Base-by-base conservation (phyloP, 2,888 invertebrate genomes). In the Agrypnus murinus region DNA sequence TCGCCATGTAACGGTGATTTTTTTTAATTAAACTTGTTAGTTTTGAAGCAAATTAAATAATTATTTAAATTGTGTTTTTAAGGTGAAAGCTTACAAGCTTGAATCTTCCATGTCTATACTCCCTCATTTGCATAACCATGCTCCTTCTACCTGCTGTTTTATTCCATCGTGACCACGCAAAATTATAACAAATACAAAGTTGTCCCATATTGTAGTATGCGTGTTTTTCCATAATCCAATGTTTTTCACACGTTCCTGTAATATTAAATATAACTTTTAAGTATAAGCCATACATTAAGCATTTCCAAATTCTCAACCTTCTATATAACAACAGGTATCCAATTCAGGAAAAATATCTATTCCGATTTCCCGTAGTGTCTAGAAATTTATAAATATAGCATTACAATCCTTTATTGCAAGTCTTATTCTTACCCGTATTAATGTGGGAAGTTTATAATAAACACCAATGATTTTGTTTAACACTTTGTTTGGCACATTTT, bases 311-410 rank as follows among this genome's bases (percentile, higher is more conserved):
- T 4, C 5, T n/a, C 17, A 76, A 80, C 87, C 89, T 80, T 93
- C 92, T 0, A 94, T 86, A 81, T 94, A 91, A 79, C 90, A 90
- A 81, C 91, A 91, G 0, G 90, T 92, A 82, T 96, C 96, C 76
- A 90, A 89, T 59, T 92, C 92, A 0, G 96, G 95, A 81, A 96
- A 96, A 69, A 96, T 88, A 79, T 96, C 95, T 65, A 95, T 91
- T 0, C 95, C 94, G 0, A 92, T 90, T 1, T 88, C 88, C 5
- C 78, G 79, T 73, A 86, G 75, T 34, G 83, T 80, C 86, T 85
- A 65, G 64, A 66, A 46, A 38, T 36, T 5, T 38, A 68, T 36
- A 66, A 71, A 10, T 17, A n/a, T 48, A 7, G 31, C 9, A 2
- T 17, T n/a, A 48, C n/a, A 48, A 66, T 38, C 60, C 17, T 8